Percentiles rank a stretch among this genome's conserved stretches.
These are phyloP conservation scores for Anguilla marmorata DNA, from an alignment of 2,797 vertebrate genomes.

Conservation along the genomic window DNA sequence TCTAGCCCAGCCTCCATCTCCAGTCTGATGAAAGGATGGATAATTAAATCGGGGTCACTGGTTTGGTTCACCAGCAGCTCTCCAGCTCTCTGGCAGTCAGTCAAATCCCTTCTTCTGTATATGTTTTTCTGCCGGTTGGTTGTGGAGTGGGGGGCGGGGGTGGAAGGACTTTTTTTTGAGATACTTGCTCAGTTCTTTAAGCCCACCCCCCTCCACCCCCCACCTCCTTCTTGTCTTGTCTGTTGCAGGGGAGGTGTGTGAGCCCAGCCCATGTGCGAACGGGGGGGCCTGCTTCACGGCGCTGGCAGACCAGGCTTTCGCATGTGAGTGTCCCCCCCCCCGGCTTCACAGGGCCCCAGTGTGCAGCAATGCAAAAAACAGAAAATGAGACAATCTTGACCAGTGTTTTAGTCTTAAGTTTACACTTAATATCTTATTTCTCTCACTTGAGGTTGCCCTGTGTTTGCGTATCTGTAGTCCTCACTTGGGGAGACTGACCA, in stretches of 20 bases:
- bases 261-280: slow-evolving; percentile 73
- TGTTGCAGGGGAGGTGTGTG: slow-evolving; percentile 64
- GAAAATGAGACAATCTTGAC: no score
- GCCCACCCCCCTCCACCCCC: not conserved
- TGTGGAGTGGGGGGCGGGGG: not conserved
- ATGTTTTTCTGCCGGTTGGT: not conserved
- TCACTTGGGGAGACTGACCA: no score
- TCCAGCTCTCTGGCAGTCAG: slow-evolving; percentile 18
- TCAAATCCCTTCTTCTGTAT: slow-evolving; percentile 28
- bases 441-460: no score
- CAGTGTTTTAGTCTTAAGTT: not conserved
- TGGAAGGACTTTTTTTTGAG: not conserved
- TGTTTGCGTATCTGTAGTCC: no score
- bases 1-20: not conserved
- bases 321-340: slow-evolving; percentile 70
- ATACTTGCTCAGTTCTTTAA: slow-evolving; percentile 1
- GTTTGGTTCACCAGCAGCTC: slow-evolving; percentile 15
- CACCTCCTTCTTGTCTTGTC: slow-evolving; percentile 33
- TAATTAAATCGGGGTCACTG: slow-evolving; percentile 1
- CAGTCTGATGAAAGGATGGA: not conserved
- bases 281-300: slow-evolving; percentile 68
- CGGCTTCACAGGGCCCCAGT: slow-evolving; percentile 73
- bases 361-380: slow-evolving; percentile 49
- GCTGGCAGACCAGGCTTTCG: slow-evolving; percentile 67
- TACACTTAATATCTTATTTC: no score